Conservation (phyloP, 2,113 vertebrate species). For the Melanostigma gelatinosum region DNA sequence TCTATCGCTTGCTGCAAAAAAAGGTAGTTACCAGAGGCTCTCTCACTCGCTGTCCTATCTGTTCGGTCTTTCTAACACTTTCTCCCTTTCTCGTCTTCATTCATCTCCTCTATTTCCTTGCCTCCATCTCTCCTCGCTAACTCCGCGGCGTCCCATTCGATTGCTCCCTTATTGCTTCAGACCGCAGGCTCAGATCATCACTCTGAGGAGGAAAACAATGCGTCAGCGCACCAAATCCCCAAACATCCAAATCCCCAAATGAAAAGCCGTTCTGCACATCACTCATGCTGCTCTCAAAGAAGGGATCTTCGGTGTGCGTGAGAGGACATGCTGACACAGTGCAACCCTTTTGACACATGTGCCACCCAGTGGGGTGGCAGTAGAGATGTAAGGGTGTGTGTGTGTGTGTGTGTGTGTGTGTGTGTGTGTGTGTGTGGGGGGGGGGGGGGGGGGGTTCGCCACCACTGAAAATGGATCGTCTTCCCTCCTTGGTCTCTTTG, state of each 20-base stretch:
- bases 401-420: too few species aligned
- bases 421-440: neutral
- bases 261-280: slow-evolving; percentile 42
- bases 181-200: slow-evolving; percentile 10
- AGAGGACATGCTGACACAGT: slow-evolving; percentile 53
- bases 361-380: slow-evolving; percentile 57
- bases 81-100: neutral
- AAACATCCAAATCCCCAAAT: slow-evolving; percentile 55
- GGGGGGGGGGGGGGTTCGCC: slow-evolving; percentile 31
- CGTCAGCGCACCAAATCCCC: slow-evolving; percentile 33
- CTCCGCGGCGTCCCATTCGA: neutral
- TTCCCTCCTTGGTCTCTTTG: slow-evolving; percentile 51
- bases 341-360: slow-evolving; percentile 53
- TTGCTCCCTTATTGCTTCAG: slow-evolving; percentile 11
- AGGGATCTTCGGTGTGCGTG: slow-evolving; percentile 41
- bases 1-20: neutral
- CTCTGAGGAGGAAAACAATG: slow-evolving; percentile 31
- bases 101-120: neutral
- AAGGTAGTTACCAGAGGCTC: neutral
- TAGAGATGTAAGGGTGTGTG: slow-evolving; percentile 22
- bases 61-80: neutral
- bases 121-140: neutral
- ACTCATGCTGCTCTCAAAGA: slow-evolving; percentile 40
- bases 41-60: neutral
- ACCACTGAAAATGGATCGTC: slow-evolving; percentile 58